phyloP scores from a whole-genome alignment of 1,140 invertebrate species.

The Nasonia longicornis region DNA sequence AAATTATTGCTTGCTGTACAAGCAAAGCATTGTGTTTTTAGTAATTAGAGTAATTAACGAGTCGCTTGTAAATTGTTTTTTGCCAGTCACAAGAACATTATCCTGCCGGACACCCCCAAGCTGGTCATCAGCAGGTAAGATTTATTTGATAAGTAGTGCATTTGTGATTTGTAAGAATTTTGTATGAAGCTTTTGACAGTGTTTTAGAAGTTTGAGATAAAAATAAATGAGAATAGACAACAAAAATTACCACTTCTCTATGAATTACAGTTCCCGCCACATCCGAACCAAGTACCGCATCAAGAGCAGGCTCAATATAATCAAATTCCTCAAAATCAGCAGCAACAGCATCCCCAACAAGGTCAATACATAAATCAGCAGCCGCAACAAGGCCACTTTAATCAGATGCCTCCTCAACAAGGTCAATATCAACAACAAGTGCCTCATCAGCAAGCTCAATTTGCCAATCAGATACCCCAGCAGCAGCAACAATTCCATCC shows the following conservation, averaged over 20 bases:
- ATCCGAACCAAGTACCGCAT: constrained; percentile 31
- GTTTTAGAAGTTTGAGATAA: not conserved
- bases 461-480: constrained; percentile 41
- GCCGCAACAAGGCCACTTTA: constrained; percentile 51
- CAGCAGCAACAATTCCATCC: constrained; percentile 38
- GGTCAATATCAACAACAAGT: constrained; percentile 44
- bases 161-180: not conserved
- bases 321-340: constrained; percentile 20
- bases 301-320: constrained; percentile 14
- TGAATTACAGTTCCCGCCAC: constrained; percentile 37
- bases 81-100: constrained; percentile 55
- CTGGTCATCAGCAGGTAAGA: constrained; percentile 49
- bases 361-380: constrained; percentile 49
- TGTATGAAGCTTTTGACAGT: not conserved
- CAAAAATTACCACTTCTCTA: not conserved
- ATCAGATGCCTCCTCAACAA: constrained; percentile 53
- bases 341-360: constrained; percentile 40
- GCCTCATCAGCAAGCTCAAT: constrained; percentile 33
- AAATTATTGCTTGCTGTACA: constrained; percentile 28
- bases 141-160: constrained; percentile 20
- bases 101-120: constrained; percentile 45
- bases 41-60: constrained; percentile 55
- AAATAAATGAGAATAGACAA: not conserved
- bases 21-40: constrained; percentile 34
- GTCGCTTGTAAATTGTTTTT: constrained; percentile 61